Evolutionary conservation across 2,888 invertebrate species (phyloP), one percentile per base, ranked within the genome.

Genomic region (Trisateles emortualis): DNA sequence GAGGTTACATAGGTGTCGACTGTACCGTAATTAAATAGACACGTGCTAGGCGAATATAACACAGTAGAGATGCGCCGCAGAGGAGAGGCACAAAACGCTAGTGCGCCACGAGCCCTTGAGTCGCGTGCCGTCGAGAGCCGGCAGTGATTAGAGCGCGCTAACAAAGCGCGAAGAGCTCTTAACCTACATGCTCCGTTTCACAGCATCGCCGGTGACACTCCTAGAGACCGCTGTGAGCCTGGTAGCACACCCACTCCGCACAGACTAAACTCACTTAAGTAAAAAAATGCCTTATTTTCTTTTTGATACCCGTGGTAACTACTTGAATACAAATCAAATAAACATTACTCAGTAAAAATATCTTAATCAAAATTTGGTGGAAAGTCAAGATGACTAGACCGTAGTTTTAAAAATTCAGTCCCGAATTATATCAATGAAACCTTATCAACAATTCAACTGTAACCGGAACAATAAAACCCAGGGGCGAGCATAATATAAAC

Each of bases 141-240:
- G 83, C 86, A 88, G 90, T 92, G 92, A 92, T 92, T 92, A 92
- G 90, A 87, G 91, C 90, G 84, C 88, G 88, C 92, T 92, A 92
- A 92, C 92, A 92, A 92, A 92, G 91, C 85, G 84, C 80, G 52
- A 60, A 92, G 92, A 74, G 81, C 88, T 64, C 92, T 92, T 91
- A 91, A 92, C 92, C 92, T 88, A 92, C 84, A 92, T 92, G 89
- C 90, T 90, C 88, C 88, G 91, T 88, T 90, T 88, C 91, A 86
- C 87, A 85, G 84, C 84, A 79, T 74, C 80, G 76, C 79, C 78
- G 76, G 82, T 80, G 84, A 85, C 88, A 86, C 88, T 87, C 78
- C 84, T 85, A 72, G 71, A 76, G 58, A 72, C 83, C 78, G 77
- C 85, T 86, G 84, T 76, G 72, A 79, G 79, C 86, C 84, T 83